A percentile compares a stretch with the other conserved stretches of the same genome.
Evolutionary conservation across 2,797 vertebrate species (phyloP).

Genomic region (Schizopygopsis pylzovi): DNA sequence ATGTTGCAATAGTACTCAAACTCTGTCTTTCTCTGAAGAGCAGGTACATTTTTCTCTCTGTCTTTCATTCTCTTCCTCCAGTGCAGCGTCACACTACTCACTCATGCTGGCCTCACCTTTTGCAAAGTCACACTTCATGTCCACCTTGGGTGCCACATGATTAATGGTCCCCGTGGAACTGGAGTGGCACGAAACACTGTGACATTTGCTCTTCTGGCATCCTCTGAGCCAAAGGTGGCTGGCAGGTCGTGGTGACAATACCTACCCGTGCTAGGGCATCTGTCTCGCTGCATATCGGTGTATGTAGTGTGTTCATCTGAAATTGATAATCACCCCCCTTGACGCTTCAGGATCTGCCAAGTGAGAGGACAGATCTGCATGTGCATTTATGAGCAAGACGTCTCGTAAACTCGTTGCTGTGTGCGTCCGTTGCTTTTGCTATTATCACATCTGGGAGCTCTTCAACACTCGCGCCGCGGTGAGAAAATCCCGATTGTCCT

Average conservation of each 20-base stretch:
- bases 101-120: conserved; percentile 33
- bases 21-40: background rate
- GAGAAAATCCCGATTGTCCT: conserved; percentile 43
- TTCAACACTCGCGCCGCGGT: conserved; percentile 34
- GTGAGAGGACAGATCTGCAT: conserved; percentile 14
- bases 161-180: conserved; percentile 60
- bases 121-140: conserved; percentile 52
- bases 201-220: conserved; percentile 59
- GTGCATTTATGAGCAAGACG: conserved; percentile 15
- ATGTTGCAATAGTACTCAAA: too few species aligned
- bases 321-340: conserved; percentile 35
- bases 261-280: conserved; percentile 17
- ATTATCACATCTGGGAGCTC: conserved; percentile 43
- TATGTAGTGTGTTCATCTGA: conserved; percentile 44
- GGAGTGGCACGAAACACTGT: conserved; percentile 47
- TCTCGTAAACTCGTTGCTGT: background rate
- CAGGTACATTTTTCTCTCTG: background rate
- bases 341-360: conserved; percentile 41
- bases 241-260: conserved; percentile 46
- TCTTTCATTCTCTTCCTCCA: background rate
- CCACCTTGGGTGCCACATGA: conserved; percentile 53
- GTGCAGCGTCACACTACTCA: background rate
- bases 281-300: conserved; percentile 16
- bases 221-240: conserved; percentile 48
- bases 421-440: conserved; percentile 11